Evolutionary conservation across 2,888 invertebrate species (phyloP).

Genomic region (Automeris io): DNA sequence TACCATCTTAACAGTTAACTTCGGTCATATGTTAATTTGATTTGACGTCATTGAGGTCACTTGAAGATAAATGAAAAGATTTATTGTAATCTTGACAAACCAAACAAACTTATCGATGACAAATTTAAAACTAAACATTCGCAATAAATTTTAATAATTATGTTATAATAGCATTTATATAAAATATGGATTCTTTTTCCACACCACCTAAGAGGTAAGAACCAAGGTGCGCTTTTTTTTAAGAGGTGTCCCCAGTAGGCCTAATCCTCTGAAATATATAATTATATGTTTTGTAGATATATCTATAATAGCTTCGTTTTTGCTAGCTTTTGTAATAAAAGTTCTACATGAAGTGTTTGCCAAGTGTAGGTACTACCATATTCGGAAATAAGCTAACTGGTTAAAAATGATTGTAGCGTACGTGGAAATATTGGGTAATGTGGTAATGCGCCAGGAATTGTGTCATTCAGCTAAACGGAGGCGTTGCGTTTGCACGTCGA

Average conservation of each 20-base stretch:
- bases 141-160: background rate
- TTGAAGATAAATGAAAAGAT: background rate
- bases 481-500: slow-evolving; percentile 61
- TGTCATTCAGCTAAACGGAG: slow-evolving; percentile 66
- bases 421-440: slow-evolving; percentile 62
- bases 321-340: too few species aligned
- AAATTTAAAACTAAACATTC: background rate
- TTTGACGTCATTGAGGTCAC: background rate
- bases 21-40: too few species aligned
- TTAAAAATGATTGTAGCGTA: slow-evolving; percentile 47
- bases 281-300: slow-evolving; percentile 1
- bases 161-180: background rate
- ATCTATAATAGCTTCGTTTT: too few species aligned
- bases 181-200: slow-evolving; percentile 55
- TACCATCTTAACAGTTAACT: too few species aligned
- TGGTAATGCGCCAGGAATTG: slow-evolving; percentile 62
- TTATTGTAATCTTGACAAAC: background rate
- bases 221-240: slow-evolving; percentile 71
- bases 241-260: slow-evolving; percentile 73
- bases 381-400: slow-evolving; percentile 23
- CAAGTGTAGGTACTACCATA: too few species aligned
- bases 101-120: background rate
- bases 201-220: slow-evolving; percentile 72
- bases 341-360: too few species aligned
- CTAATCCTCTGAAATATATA: slow-evolving; percentile 52